Base-by-base conservation (phyloP, 2,113 vertebrate species). In the Theristicus caerulescens region DNA sequence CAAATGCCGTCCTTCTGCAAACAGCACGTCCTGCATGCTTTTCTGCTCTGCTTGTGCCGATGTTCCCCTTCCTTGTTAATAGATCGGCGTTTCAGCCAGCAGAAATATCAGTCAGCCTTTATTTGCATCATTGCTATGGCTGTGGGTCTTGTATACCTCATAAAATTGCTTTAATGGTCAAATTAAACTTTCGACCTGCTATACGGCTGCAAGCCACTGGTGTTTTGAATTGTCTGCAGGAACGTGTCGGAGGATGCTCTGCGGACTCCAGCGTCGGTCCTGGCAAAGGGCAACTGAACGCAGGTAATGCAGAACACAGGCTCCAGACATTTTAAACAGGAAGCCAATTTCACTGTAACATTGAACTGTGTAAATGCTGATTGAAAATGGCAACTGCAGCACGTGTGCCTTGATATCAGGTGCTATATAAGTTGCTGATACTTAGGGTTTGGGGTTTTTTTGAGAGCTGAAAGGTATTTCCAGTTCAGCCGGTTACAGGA, bases 181-280 rank as follows among this genome's bases (percentile, higher is more conserved):
- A 85, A 92, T 96, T 86, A 88, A 96, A 91, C 90, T 93, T 95
- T 32, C 78, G 66, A 84, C 64, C 74, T 5, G 3, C 88, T 34
- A 1, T 47, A 5, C 6, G 18, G 80, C 90, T 71, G 58, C 27
- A 13, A 80, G 87, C 21, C 65, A 8, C 65, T 34, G 54, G 7
- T 62, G 79, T 54, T 65, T 22, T 14, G 80, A 26, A 5, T 36
- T 61, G 22, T 57, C 67, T 46, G 26, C 66, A 64, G 90, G 84
- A 74, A 8, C 1, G 4, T 7, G 55, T 58, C 1, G 1, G 25
- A 55, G 62, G 52, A 65, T 52, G 87, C 90, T 85, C 57, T 19
- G 31, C 13, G 57, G 32, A 11, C 29, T 84, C 51, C 7, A 1
- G 36, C 19, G 0, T 26, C 6, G 4, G 6, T 40, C 25, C 49